These are phyloP conservation scores for Podarcis siculus DNA, from an alignment of 2,797 vertebrate species.

Conservation along the genomic window DNA sequence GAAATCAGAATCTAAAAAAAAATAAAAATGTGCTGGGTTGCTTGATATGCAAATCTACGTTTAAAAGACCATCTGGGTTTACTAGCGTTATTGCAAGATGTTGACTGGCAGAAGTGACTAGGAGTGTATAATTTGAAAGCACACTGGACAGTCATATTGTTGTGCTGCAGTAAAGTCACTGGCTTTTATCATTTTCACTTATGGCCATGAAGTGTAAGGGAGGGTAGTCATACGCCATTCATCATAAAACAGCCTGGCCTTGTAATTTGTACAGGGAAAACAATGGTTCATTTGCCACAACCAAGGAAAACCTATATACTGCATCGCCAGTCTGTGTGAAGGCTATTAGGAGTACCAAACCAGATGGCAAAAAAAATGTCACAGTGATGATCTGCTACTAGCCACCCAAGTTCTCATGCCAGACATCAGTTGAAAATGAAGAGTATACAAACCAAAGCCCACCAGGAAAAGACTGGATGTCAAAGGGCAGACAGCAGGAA, in stretches of 20 bases:
- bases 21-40: not conserved
- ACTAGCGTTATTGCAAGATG: not conserved
- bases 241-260: slow-evolving; percentile 31
- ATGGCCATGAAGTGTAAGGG: slow-evolving; percentile 22
- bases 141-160: not conserved
- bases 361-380: slow-evolving; percentile 5
- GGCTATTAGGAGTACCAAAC: not conserved
- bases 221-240: slow-evolving; percentile 8
- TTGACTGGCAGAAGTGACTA: rapidly evolving
- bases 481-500: not conserved
- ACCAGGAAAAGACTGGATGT: not conserved
- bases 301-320: not conserved
- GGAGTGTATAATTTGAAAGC: not conserved
- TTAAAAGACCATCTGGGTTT: slow-evolving; percentile 36
- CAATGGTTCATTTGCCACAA: not conserved
- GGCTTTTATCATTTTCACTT: slow-evolving; percentile 28
- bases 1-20: slow-evolving; percentile 25
- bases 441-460: not conserved
- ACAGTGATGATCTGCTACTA: not conserved
- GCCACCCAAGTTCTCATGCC: not conserved
- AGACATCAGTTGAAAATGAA: not conserved
- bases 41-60: slow-evolving; percentile 1
- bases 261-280: not conserved
- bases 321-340: not conserved
- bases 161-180: slow-evolving; percentile 20